Evolutionary conservation across 2,888 invertebrate genomes (phyloP), one percentile per base, ranked within the genome.

Genomic region (Gisinianus flammeolus): DNA sequence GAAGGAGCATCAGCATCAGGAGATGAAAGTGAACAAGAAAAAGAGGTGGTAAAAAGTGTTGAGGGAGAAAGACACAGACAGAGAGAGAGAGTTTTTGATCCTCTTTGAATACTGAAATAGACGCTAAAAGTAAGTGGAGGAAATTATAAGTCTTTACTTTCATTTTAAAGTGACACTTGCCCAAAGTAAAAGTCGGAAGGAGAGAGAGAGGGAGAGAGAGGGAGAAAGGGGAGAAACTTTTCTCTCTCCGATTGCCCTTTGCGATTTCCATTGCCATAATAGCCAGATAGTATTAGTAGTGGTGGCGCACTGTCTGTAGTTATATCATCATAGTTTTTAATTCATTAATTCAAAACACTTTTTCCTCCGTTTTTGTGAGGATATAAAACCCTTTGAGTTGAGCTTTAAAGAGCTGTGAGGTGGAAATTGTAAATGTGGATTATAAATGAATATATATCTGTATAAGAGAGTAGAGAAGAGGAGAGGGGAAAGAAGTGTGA

Each of bases 191-290:
- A 35, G 35, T 35, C 19, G 58, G 58, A 19, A n/a, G 22, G 26
- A 62, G 26, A n/a, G 28, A 64, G 64, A 76, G 44, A 44, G 19
- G 22, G 26, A 62, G 26, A n/a, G 28, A 64, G 64, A 76, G 44
- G 19, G 19, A 44, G 44, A 44, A 44, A 6, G 2, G 44, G 44
- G 44, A 6, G 2, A 44, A 44, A 76, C 52, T 68, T 76, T 76
- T n/a, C n/a, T n/a, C n/a, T n/a, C n/a, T 76, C 75, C 75, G 52
- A 76, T 68, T 44, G 67, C 75, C 56, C 66, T 67, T 56, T 67
- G 54, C n/a, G n/a, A n/a, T 28, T 28, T 26, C 64, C 8, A 8
- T 0, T 26, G 2, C 44, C 2, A 16, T 44, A 44, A 44, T 44
- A 19, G 12, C 44, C 16, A 44, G n/a, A n/a, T n/a, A n/a, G n/a